These are phyloP conservation scores for Microcebus griseorufus DNA, from an alignment of 2,113 vertebrate genomes.

Conservation along the genomic window DNA sequence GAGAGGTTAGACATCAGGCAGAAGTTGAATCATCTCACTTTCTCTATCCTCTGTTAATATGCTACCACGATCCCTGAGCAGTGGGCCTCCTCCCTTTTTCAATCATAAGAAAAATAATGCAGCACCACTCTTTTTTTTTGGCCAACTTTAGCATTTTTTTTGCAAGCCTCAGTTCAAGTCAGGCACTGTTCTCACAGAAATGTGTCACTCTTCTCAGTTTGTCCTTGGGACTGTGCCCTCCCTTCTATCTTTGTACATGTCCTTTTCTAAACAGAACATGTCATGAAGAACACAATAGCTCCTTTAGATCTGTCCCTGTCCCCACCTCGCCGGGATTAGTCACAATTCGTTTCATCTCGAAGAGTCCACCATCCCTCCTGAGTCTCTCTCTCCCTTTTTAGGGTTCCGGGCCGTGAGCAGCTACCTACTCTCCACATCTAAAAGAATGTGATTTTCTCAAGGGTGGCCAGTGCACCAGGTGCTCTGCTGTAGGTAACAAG, in stretches of 20 bases:
- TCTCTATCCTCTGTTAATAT: neutral
- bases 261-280: conserved; percentile 20
- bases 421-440: neutral
- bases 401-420: neutral
- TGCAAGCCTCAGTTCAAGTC: conserved; percentile 5
- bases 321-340: neutral
- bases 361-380: neutral
- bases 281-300: conserved; percentile 16
- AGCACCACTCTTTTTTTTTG: neutral
- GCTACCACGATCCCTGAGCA: neutral
- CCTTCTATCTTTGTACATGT: conserved; percentile 14
- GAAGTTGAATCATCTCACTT: neutral
- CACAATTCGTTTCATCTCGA: neutral
- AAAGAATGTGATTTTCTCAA: neutral
- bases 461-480: neutral
- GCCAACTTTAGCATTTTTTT: neutral
- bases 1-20: neutral
- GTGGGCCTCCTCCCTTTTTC: neutral
- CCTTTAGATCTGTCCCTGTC: neutral
- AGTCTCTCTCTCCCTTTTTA: neutral
- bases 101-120: conserved; percentile 22
- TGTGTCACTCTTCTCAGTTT: neutral
- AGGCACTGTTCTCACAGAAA: conserved; percentile 29
- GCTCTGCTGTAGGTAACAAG: neutral
- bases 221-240: conserved; percentile 37